These are phyloP conservation scores for Melolontha melolontha DNA, from an alignment of 2,888 invertebrate genomes.

Conservation along the genomic window DNA sequence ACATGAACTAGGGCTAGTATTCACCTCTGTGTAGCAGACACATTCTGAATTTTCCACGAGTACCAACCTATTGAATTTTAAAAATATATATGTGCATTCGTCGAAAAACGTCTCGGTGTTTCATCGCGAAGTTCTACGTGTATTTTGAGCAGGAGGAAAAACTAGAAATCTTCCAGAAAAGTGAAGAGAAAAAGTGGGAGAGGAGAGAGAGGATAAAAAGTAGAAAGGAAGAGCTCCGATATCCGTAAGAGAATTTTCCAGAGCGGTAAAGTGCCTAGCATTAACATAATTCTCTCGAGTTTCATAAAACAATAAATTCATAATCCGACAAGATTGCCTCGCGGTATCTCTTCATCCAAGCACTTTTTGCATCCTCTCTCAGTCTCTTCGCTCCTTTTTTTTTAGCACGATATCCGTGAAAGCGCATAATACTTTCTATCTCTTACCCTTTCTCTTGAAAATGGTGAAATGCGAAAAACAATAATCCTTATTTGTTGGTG, in stretches of 20 bases:
- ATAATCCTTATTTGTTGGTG: not conserved
- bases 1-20: constrained; percentile 3
- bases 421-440: not conserved
- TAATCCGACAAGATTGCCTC: constrained; percentile 34
- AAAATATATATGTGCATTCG: constrained; percentile 23
- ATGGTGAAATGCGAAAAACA: too few species aligned
- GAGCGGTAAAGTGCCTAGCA: constrained; percentile 34
- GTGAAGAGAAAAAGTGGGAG: not conserved
- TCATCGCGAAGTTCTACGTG: constrained; percentile 17
- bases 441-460: not conserved
- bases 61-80: constrained; percentile 33
- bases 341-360: constrained; percentile 19
- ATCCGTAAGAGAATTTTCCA: constrained; percentile 32
- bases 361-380: too few species aligned
- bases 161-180: not conserved
- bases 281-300: constrained; percentile 36
- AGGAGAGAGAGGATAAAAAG: not conserved
- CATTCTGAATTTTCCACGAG: constrained; percentile 13
- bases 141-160: not conserved
- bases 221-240: constrained; percentile 10
- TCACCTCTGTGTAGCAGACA: too few species aligned
- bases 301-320: constrained; percentile 38
- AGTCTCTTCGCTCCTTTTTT: constrained; percentile 1
- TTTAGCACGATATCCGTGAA: not conserved
- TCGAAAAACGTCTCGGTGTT: constrained; percentile 1